A percentile compares a stretch with the other conserved stretches of the same genome.
Evolutionary conservation across 2,797 vertebrate species (phyloP).

Genomic region (Chloroceryle inda): DNA sequence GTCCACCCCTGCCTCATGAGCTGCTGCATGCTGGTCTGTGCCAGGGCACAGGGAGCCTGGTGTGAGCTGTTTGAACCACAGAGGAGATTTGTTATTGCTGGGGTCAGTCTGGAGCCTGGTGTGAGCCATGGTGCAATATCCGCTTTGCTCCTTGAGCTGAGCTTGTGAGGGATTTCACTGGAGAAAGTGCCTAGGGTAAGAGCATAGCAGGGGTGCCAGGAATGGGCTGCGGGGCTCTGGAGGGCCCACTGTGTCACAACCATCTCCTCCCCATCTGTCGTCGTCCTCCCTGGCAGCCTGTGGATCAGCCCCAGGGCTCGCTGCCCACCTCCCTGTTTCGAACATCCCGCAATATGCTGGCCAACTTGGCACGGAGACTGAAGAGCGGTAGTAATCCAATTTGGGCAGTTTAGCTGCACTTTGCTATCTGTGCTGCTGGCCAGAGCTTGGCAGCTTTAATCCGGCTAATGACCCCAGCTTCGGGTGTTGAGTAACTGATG

Average conservation of each 20-base stretch:
- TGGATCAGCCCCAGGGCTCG: background rate
- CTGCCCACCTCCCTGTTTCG: background rate
- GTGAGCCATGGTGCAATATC: accelerated
- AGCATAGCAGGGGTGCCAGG: background rate
- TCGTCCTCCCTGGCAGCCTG: background rate
- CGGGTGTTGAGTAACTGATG: background rate
- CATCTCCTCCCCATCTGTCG: background rate
- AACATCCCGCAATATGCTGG: background rate
- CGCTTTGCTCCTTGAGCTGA: slow-evolving; percentile 30
- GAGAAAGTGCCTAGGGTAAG: slow-evolving; percentile 19
- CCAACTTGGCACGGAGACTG: slow-evolving; percentile 48
- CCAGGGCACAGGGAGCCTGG: background rate
- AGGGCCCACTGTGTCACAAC: background rate
- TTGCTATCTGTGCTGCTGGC: slow-evolving; percentile 56
- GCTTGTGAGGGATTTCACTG: background rate
- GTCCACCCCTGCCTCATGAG: background rate
- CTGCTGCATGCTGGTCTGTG: background rate
- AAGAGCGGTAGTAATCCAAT: slow-evolving; percentile 64
- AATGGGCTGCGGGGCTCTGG: background rate
- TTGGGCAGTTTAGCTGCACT: slow-evolving; percentile 69
- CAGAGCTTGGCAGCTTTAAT: slow-evolving; percentile 61
- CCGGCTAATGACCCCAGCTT: slow-evolving; percentile 65
- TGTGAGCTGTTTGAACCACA: background rate
- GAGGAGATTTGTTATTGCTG: background rate
- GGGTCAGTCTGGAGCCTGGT: background rate